Base-by-base conservation (phyloP, 2,888 invertebrate genomes). In the Tiliacea aurago region DNA sequence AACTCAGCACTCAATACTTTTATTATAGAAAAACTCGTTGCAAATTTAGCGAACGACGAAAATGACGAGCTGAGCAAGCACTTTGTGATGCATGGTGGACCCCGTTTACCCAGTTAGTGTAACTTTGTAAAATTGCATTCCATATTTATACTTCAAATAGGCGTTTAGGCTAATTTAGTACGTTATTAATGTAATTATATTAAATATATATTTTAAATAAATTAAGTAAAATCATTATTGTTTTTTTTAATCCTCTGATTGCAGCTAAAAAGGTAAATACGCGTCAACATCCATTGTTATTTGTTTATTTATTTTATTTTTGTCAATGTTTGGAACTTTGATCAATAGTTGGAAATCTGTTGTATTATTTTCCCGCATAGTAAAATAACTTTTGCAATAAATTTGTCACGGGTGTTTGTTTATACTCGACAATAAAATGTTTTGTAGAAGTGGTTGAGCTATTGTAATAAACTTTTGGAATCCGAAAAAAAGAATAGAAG, bases 371-470 rank as follows among this genome's bases (percentile, higher is more conserved):
- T 62, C 15, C 15, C 37, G 55, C 61, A 13, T 61, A 61, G 55
- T 62, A 53, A 45, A 66, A 61, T 76, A 55, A 56, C 37, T 55
- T 76, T 61, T 51, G 20, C 10, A 61, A 41, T 61, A 61, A 66
- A 62, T 81, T 51, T 28, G 53, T 80, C 49, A 76, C n/a, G 9
- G 53, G n/a, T n/a, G n/a, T n/a, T 77, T 66, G 55, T 75, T 59
- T 33, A 53, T 37, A 55, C 6, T 43, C 11, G 61, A 28, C 49
- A 65, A 62, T 61, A 13, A 43, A 58, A 33, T 53, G 9, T 65
- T 73, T 74, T 47, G 63, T 15, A 59, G 0, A 62, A 75, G n/a
- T 66, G 23, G 67, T 58, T 43, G 4, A 23, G 43, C 6, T 3
- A 4, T 77, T 53, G 33, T 47, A 53, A 43, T n/a, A 49, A 62